Conservation (phyloP, 1,140 invertebrate species). For the Araneus ventricosus region DNA sequence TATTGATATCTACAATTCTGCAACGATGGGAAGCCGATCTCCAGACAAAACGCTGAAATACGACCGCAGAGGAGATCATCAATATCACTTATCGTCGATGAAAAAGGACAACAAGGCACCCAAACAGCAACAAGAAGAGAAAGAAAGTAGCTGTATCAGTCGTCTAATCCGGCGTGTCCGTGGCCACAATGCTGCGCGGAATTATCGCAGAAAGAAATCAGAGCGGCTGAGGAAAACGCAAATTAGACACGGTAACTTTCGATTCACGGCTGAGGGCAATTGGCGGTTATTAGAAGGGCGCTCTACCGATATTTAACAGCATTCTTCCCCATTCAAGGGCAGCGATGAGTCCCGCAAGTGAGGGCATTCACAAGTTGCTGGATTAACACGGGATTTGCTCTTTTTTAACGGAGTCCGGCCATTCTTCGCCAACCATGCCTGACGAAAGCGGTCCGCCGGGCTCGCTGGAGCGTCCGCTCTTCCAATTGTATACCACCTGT, state of each 20-base stretch:
- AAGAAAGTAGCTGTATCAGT: not conserved
- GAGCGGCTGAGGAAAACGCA: slow-evolving; percentile 11
- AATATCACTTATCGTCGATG: too few species aligned
- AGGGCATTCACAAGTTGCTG: not conserved
- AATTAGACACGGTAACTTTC: slow-evolving; percentile 45
- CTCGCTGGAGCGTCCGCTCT: not conserved
- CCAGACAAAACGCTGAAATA: too few species aligned
- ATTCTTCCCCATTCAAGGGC: not conserved
- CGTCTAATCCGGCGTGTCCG: not conserved
- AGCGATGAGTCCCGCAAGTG: not conserved
- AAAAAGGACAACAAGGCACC: too few species aligned
- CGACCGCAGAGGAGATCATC: too few species aligned
- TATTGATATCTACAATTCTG: too few species aligned
- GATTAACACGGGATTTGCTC: slow-evolving; percentile 37
- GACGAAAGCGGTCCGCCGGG: not conserved
- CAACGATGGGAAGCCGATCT: too few species aligned
- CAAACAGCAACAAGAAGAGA: not conserved
- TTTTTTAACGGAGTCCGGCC: slow-evolving; percentile 53
- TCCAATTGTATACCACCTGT: slow-evolving; percentile 47
- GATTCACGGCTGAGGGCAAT: slow-evolving; percentile 33
- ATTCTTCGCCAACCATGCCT: slow-evolving; percentile 61
- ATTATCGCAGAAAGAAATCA: slow-evolving; percentile 25
- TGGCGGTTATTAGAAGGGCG: slow-evolving; percentile 21
- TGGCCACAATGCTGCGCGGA: not conserved
- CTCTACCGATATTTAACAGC: slow-evolving; percentile 57